Evolutionary conservation across 2,113 vertebrate species (phyloP).

Genomic region (Zosterops hypoxanthus): DNA sequence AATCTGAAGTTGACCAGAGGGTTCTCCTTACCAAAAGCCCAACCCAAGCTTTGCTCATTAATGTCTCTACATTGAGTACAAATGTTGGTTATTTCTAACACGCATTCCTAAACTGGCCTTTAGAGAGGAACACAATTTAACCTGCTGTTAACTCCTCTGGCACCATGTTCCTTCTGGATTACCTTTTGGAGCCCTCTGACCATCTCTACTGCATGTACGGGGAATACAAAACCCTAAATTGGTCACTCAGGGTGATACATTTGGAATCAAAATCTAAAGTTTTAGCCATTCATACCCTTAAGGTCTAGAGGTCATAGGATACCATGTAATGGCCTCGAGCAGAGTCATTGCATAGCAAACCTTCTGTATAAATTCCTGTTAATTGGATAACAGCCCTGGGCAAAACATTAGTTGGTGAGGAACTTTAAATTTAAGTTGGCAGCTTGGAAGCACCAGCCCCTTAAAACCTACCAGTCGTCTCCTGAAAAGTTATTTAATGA

Average conservation of each 20-base stretch:
- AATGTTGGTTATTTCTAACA: not conserved
- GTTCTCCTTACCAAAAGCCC: not conserved
- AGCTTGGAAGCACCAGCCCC: not conserved
- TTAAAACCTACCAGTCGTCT: not conserved
- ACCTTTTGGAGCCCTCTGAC: not conserved
- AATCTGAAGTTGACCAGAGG: not conserved
- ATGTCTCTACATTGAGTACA: not conserved
- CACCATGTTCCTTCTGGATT: not conserved
- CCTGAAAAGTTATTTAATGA: conserved; percentile 7
- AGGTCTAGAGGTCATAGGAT: not conserved
- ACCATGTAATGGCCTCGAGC: not conserved
- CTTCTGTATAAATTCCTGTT: conserved; percentile 7
- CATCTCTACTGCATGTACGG: not conserved
- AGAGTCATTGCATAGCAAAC: not conserved
- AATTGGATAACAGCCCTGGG: conserved; percentile 36
- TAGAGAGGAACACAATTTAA: not conserved
- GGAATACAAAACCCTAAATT: not conserved
- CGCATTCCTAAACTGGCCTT: rapidly evolving
- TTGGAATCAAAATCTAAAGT: not conserved
- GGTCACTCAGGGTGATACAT: not conserved
- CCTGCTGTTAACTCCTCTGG: not conserved
- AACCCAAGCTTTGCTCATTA: not conserved
- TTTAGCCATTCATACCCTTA: not conserved
- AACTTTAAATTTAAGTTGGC: conserved; percentile 23
- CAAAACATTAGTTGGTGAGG: not conserved